Evolutionary conservation across 2,888 invertebrate species (phyloP).

Genomic region (Pachydiplax longipennis): DNA sequence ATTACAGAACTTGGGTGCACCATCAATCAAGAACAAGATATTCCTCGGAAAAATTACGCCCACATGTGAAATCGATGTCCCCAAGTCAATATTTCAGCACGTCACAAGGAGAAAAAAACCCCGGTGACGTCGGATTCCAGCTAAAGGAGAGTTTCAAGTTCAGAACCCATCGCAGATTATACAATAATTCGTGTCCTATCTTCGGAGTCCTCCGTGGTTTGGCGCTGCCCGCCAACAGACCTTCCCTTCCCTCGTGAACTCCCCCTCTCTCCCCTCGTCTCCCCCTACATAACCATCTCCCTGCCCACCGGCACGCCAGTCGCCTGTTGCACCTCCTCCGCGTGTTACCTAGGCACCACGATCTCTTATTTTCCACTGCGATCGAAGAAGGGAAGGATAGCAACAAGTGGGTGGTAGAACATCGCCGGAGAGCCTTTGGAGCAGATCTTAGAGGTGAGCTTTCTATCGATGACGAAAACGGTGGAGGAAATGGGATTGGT

Average conservation of each 20-base stretch:
- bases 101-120: no score
- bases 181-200: neutral
- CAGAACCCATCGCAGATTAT: neutral
- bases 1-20: no score
- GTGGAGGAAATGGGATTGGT: neutral
- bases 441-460: neutral
- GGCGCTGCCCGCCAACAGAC: neutral
- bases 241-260: neutral
- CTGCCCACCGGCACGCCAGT: neutral
- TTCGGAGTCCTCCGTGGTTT: neutral
- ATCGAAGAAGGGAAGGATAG: neutral
- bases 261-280: neutral
- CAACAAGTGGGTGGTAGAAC: neutral
- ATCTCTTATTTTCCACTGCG: neutral
- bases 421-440: neutral
- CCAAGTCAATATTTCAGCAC: no score
- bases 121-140: neutral
- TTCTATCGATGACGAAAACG: no score
- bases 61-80: no score
- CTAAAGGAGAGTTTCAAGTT: neutral
- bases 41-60: no score
- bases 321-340: constrained; percentile 24
- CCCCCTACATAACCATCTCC: neutral
- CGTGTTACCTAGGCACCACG: neutral
- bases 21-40: no score